A percentile compares a stretch with the other conserved stretches of the same genome.
phyloP scores from a whole-genome alignment of 2,113 vertebrate species.

The Aramus guarauna region DNA sequence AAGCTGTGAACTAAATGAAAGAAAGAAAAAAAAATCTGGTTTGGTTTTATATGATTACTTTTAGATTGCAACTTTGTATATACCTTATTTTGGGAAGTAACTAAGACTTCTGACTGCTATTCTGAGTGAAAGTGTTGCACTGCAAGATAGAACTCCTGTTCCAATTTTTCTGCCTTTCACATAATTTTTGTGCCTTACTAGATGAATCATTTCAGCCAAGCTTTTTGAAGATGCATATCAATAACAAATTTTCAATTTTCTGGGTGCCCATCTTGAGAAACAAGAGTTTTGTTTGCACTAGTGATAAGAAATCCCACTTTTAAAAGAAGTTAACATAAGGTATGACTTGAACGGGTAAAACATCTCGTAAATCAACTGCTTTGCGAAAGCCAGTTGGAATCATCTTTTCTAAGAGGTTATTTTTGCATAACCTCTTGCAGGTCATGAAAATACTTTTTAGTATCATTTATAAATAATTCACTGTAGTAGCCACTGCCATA shows the following conservation, averaged over 20 bases:
- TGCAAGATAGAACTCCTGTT: background rate
- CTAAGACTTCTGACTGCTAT: background rate
- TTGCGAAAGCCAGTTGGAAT: background rate
- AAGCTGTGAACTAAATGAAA: too few species aligned
- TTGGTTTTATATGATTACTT: background rate
- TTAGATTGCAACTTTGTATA: background rate
- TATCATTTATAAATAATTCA: background rate
- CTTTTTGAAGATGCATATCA: background rate
- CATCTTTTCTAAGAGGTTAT: too few species aligned
- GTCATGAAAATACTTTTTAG: background rate
- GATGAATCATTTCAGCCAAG: background rate
- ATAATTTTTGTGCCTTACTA: background rate
- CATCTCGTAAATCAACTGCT: background rate
- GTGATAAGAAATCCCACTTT: background rate
- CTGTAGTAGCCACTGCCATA: background rate
- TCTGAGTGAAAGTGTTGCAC: background rate
- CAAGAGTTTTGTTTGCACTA: background rate
- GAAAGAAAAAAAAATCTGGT: fast-evolving
- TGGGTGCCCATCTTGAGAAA: background rate
- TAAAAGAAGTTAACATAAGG: background rate
- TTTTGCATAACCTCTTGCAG: background rate
- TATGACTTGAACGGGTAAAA: background rate
- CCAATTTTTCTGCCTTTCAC: background rate
- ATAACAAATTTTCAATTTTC: background rate
- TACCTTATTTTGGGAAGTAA: background rate